Evolutionary conservation across 2,113 vertebrate species (phyloP).

Genomic region (Trichomycterus rosablanca): DNA sequence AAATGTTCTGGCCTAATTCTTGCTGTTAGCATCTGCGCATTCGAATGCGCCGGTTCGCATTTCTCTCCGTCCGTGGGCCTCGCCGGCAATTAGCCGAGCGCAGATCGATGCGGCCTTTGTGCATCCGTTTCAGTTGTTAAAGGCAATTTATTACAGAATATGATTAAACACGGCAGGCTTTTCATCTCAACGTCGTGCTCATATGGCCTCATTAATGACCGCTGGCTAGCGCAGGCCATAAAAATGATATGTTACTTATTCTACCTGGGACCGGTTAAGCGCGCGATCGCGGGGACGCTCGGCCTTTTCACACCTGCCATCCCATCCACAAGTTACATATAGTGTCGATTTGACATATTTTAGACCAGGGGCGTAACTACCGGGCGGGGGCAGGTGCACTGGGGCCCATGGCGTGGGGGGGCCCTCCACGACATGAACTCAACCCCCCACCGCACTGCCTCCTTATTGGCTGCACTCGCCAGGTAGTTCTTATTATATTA

Average conservation of each 20-base stretch:
- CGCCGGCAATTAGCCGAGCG: constrained; percentile 33
- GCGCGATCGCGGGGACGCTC: constrained; percentile 55
- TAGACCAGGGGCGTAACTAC: no score
- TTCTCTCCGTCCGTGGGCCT: constrained; percentile 12
- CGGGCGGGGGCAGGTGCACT: no score
- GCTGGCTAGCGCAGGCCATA: constrained; percentile 48
- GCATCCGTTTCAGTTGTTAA: constrained; percentile 48
- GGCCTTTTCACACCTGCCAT: constrained; percentile 15
- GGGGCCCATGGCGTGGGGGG: no score
- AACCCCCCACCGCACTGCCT: no score
- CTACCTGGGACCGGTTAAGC: constrained; percentile 43
- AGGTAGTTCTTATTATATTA: no score
- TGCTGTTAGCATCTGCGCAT: constrained; percentile 34
- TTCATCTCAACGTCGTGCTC: constrained; percentile 59
- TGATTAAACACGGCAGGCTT: constrained; percentile 57
- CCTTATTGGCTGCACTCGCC: no score
- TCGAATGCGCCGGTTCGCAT: constrained; percentile 46
- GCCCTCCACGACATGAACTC: no score
- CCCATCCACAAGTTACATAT: background rate
- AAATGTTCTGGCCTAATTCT: constrained; percentile 56
- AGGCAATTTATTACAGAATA: constrained; percentile 54
- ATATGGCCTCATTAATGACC: constrained; percentile 56
- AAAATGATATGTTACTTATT: constrained; percentile 57
- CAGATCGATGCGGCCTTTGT: constrained; percentile 12
- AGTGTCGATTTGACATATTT: constrained; percentile 54